These are phyloP conservation scores for Labeo rohita DNA, from an alignment of 2,113 vertebrate species.

Conservation along the genomic window DNA sequence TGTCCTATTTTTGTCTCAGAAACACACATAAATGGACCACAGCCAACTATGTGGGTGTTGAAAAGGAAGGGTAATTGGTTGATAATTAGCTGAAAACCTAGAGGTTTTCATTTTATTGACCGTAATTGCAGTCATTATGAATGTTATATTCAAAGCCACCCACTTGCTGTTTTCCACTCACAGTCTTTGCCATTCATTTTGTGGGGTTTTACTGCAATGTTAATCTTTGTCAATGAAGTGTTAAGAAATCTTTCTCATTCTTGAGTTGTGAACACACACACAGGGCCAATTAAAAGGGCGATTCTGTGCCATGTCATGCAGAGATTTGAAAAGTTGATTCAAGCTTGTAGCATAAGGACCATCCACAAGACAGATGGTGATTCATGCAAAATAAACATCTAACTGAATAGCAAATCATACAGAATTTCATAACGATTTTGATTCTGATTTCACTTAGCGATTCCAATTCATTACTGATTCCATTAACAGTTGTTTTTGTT, in stretches of 20 bases:
- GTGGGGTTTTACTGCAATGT: background rate
- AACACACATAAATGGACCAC: background rate
- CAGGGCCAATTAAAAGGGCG: background rate
- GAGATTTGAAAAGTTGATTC: background rate
- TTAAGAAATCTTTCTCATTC: conserved; percentile 7
- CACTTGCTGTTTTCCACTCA: background rate
- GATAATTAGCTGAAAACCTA: background rate
- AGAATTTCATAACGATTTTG: background rate
- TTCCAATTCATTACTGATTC: background rate
- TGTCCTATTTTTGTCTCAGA: conserved; percentile 15
- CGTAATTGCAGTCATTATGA: background rate
- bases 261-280: background rate
- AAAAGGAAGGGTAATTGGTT: background rate
- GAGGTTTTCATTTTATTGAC: background rate
- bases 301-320: background rate
- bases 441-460: background rate
- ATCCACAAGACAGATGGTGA: background rate
- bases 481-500: background rate
- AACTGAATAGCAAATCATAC: background rate
- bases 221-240: background rate
- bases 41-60: background rate
- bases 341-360: background rate
- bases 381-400: background rate
- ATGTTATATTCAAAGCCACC: background rate
- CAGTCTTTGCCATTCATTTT: background rate